Conservation (phyloP, 2,113 vertebrate species). For the Onychorhynchus coronatus region DNA sequence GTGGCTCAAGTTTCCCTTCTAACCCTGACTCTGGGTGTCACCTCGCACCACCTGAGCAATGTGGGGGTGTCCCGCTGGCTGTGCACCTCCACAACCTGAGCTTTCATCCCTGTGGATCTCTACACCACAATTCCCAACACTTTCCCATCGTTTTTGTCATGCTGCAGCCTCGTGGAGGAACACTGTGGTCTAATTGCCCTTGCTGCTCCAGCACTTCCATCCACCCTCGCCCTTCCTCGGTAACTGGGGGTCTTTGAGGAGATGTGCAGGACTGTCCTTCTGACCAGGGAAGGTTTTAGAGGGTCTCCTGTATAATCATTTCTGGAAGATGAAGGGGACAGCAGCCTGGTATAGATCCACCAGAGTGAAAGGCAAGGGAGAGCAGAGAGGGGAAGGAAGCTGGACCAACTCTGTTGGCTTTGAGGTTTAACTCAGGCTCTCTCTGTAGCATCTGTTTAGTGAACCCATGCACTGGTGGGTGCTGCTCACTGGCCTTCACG, state of each 20-base stretch:
- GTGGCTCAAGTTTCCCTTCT: neutral
- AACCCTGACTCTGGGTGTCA: neutral
- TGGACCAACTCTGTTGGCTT: neutral
- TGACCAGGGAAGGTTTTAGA: neutral
- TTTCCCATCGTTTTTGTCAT: neutral
- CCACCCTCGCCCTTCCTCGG: accelerated
- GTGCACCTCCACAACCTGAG: neutral
- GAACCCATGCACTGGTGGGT: too few relatives aligned
- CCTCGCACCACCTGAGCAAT: neutral
- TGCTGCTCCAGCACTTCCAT: neutral
- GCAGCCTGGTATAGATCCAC: accelerated
- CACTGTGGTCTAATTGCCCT: neutral
- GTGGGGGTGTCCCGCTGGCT: accelerated
- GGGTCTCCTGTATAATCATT: neutral
- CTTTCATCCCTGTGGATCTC: neutral
- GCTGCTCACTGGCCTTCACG: neutral
- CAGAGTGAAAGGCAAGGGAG: neutral
- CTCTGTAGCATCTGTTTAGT: neutral
- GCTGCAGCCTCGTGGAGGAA: neutral
- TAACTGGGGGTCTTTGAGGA: neutral
- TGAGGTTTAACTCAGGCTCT: neutral
- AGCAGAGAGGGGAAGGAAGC: neutral
- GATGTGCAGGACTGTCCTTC: neutral
- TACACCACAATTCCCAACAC: accelerated
- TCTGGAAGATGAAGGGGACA: neutral